Evolutionary conservation across 2,888 invertebrate genomes (phyloP).

Genomic region (Ashinkailepas kermadecensis): DNA sequence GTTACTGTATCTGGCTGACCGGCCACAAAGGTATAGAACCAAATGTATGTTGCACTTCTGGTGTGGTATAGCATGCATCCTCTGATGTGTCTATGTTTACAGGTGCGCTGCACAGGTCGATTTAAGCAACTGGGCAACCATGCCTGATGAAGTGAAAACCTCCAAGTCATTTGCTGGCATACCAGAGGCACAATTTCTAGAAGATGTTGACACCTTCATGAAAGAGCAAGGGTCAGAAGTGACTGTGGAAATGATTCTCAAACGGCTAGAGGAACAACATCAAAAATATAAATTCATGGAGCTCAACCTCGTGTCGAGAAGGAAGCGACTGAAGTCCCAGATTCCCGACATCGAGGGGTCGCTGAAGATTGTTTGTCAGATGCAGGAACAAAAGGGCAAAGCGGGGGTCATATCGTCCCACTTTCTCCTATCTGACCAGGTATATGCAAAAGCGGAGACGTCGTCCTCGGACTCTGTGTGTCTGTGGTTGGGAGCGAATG

Average conservation of each 20-base stretch:
- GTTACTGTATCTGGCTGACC: no score
- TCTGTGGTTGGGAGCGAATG: slow-evolving; percentile 69
- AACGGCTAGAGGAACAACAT: slow-evolving; percentile 82
- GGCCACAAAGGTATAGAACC: no score
- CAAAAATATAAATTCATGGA: slow-evolving; percentile 98
- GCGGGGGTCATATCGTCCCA: slow-evolving; percentile 67
- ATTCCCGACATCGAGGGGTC: slow-evolving; percentile 91
- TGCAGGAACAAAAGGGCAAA: slow-evolving; percentile 66
- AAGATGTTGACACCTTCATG: slow-evolving; percentile 94
- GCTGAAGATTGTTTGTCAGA: slow-evolving; percentile 80
- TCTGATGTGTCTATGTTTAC: no score
- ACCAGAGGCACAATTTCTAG: slow-evolving; percentile 43
- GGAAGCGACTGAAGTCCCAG: slow-evolving; percentile 73
- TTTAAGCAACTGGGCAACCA: neutral
- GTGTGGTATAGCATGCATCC: no score
- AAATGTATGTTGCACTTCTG: no score
- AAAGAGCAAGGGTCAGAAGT: slow-evolving; percentile 73
- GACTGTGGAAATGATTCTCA: slow-evolving; percentile 61
- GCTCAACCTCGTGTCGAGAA: slow-evolving; percentile 76
- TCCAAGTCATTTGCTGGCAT: slow-evolving; percentile 30
- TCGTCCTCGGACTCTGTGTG: slow-evolving; percentile 81
- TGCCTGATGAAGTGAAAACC: neutral
- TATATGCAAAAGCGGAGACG: slow-evolving; percentile 74
- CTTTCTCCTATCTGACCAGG: slow-evolving; percentile 87
- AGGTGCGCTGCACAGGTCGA: neutral